Percentiles rank a stretch among this genome's conserved stretches.
These are phyloP conservation scores for Rissa tridactyla DNA, from an alignment of 2,113 vertebrate species.

Conservation along the genomic window DNA sequence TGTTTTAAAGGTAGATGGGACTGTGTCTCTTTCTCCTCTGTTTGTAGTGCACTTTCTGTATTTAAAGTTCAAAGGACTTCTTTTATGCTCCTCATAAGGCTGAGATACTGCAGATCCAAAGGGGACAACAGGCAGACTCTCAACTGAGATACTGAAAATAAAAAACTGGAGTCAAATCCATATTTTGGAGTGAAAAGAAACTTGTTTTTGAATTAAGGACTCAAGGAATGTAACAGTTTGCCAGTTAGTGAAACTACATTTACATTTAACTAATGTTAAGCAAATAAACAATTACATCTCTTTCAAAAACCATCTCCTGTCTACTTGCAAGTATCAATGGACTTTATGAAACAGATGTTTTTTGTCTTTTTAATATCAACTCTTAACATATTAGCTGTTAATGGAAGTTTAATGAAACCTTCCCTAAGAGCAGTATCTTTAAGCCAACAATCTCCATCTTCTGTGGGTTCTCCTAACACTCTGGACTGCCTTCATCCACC, in stretches of 20 bases:
- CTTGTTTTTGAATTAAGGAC: not conserved
- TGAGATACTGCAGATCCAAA: not conserved
- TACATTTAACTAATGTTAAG: not conserved
- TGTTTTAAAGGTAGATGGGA: not conserved
- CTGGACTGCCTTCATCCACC: not conserved
- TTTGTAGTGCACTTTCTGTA: not conserved
- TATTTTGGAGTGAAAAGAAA: not conserved
- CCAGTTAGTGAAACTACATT: not conserved
- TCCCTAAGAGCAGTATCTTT: not conserved
- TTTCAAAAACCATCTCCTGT: not conserved
- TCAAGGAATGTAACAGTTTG: not conserved
- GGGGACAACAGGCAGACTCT: not conserved
- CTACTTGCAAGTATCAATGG: not conserved
- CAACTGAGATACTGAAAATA: not conserved
- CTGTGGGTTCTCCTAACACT: not conserved
- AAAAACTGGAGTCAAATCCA: not conserved
- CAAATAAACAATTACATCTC: not conserved
- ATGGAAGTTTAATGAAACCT: constrained; percentile 14
- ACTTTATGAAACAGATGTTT: not conserved
- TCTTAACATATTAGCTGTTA: not conserved
- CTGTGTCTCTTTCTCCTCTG: not conserved
- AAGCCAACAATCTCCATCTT: not conserved
- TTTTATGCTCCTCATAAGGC: not conserved
- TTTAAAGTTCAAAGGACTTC: not conserved
- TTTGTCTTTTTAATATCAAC: constrained; percentile 1